These are phyloP conservation scores for Ophioninae sp. DNA, from an alignment of 2,888 invertebrate genomes.

Conservation along the genomic window DNA sequence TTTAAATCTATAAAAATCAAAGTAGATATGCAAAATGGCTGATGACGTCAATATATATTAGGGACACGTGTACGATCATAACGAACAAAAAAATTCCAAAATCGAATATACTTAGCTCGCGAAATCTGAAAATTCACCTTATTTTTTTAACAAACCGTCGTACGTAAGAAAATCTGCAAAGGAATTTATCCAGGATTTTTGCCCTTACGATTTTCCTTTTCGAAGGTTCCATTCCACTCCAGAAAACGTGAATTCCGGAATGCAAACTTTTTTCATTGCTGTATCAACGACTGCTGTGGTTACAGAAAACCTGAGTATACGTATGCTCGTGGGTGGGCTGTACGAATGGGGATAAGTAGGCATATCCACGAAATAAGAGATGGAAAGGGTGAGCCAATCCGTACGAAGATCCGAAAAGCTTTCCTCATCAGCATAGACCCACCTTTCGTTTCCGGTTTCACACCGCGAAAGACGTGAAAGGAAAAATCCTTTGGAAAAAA, in stretches of 20 bases:
- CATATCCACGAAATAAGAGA: background rate
- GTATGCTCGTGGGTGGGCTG: background rate
- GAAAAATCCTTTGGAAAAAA: conserved; percentile 54
- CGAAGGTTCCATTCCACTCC: conserved; percentile 1
- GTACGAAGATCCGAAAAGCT: conserved; percentile 46
- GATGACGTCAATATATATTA: background rate
- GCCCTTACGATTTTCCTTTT: conserved; percentile 34
- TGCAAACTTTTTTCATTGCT: conserved; percentile 43
- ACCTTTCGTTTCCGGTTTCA: conserved; percentile 43
- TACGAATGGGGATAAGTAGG: conserved; percentile 6
- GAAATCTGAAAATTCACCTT: no score
- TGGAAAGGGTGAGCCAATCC: conserved; percentile 23
- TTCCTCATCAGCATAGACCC: conserved; percentile 30
- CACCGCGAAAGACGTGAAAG: conserved; percentile 42
- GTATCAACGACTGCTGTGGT: background rate
- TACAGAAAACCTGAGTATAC: background rate
- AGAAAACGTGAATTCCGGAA: conserved; percentile 41
- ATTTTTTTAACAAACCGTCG: background rate
- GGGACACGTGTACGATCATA: background rate
- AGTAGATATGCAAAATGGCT: no score
- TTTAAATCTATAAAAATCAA: no score
- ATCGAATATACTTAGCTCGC: no score
- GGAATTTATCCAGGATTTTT: conserved; percentile 57
- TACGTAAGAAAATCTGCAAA: conserved; percentile 40
- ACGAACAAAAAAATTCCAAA: background rate